phyloP scores from a whole-genome alignment of 23 tunicate species.

The Diplosoma virens region DNA sequence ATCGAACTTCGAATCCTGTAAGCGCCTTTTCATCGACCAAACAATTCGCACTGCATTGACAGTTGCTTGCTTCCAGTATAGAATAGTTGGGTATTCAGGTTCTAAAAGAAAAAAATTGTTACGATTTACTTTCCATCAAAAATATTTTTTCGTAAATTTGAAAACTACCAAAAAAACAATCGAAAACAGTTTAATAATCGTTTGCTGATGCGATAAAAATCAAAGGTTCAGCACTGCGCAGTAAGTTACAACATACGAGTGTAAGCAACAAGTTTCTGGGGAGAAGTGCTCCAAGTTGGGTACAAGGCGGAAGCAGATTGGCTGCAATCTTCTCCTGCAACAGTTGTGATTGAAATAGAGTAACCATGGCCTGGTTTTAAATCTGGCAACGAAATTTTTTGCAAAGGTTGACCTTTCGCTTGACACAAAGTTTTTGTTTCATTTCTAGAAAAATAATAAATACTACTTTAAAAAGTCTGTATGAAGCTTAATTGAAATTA shows the following conservation, averaged over 20 bases:
- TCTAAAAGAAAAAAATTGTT: slow-evolving; percentile 1
- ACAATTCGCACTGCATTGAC: slow-evolving; percentile 37
- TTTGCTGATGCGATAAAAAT: too few relatives aligned
- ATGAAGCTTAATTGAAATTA: too few relatives aligned
- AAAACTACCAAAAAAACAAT: too few relatives aligned
- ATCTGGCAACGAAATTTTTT: not conserved
- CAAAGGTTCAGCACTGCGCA: too few relatives aligned
- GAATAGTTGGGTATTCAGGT: slow-evolving; percentile 48
- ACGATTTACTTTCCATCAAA: not conserved
- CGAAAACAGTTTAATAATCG: too few relatives aligned
- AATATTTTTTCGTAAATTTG: not conserved
- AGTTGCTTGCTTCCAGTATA: slow-evolving; percentile 64
- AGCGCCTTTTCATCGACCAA: slow-evolving; percentile 42
- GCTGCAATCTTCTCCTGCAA: slow-evolving; percentile 11
- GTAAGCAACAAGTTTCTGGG: not conserved
- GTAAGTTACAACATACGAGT: too few relatives aligned
- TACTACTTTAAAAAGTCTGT: too few relatives aligned
- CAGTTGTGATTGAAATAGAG: not conserved
- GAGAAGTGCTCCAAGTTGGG: not conserved
- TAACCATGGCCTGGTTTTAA: not conserved
- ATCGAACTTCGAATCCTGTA: slow-evolving; percentile 2
- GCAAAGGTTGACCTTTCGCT: not conserved
- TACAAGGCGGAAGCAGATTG: not conserved
- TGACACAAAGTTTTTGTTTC: not conserved
- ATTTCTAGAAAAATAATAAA: not conserved